A percentile compares a stretch with the other conserved stretches of the same genome.
These are phyloP conservation scores for Leucophenga varia DNA, from an alignment of 1,140 invertebrate genomes.

Conservation along the genomic window DNA sequence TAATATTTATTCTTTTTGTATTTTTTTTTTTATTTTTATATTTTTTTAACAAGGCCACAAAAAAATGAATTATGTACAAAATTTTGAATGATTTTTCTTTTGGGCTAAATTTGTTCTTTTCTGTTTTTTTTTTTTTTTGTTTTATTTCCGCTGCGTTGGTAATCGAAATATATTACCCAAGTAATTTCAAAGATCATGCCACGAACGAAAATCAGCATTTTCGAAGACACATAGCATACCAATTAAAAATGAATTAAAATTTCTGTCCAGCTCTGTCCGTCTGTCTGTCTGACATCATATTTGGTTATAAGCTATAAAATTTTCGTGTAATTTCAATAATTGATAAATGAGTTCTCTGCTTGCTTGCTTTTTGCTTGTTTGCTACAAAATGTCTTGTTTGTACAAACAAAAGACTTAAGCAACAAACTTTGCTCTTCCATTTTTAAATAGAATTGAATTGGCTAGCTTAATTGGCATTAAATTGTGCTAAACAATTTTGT, in stretches of 20 bases:
- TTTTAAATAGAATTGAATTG: neutral
- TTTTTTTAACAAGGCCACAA: too few relatives aligned
- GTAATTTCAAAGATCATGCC: slow-evolving; percentile 20
- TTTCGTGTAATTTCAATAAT: slow-evolving; percentile 10
- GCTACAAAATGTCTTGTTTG: too few relatives aligned
- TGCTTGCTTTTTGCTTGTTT: neutral
- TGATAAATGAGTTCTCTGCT: slow-evolving; percentile 13
- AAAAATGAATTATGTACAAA: slow-evolving; percentile 9
- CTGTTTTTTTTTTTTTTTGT: too few relatives aligned
- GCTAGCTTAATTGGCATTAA: slow-evolving; percentile 25
- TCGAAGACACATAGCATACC: slow-evolving; percentile 19
- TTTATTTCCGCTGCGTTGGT: too few relatives aligned
- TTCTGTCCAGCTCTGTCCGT: slow-evolving; percentile 1
- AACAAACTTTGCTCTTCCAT: neutral
- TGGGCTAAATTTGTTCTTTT: neutral
- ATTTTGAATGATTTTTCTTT: slow-evolving; percentile 11
- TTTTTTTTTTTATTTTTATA: too few relatives aligned
- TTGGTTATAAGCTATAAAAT: neutral
- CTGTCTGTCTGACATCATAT: too few relatives aligned
- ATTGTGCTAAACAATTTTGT: too few relatives aligned
- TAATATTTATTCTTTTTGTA: slow-evolving; percentile 4
- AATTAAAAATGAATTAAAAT: slow-evolving; percentile 48
- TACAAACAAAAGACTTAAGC: too few relatives aligned
- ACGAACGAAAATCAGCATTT: too few relatives aligned
- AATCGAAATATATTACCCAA: slow-evolving; percentile 10